Percentiles rank a stretch among this genome's conserved stretches.
phyloP scores from a whole-genome alignment of 2,888 invertebrate species.

The Sarcophaga carnaria region DNA sequence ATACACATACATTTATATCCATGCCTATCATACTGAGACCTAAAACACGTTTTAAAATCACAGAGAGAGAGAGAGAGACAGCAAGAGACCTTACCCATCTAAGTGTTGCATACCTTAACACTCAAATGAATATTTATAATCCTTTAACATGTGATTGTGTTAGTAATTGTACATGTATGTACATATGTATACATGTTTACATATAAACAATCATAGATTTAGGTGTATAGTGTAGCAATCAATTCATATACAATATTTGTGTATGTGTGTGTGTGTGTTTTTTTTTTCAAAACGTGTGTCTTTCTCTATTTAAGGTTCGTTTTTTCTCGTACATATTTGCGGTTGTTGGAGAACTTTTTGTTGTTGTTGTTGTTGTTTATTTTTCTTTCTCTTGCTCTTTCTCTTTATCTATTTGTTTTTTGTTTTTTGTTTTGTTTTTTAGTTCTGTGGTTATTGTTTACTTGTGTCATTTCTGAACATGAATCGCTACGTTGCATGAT shows the following conservation, averaged over 20 bases:
- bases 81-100: neutral
- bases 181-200: neutral
- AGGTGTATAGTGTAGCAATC: neutral
- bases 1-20: neutral
- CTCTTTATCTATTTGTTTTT: neutral
- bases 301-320: neutral
- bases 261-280: neutral
- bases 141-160: no score
- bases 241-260: neutral
- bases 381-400: neutral
- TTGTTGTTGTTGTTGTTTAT: neutral
- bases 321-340: neutral
- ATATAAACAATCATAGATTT: neutral
- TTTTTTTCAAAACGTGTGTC: neutral
- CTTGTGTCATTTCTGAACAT: neutral
- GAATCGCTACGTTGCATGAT: conserved; percentile 49
- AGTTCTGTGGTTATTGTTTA: neutral
- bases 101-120: conserved; percentile 43
- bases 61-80: no score
- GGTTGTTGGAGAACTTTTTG: neutral
- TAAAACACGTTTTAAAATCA: no score
- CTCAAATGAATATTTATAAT: conserved; percentile 48
- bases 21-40: no score
- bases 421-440: neutral
- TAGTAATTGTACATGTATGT: neutral